Base-by-base conservation (phyloP, 2,888 invertebrate genomes). In the Anticlea derivata region DNA sequence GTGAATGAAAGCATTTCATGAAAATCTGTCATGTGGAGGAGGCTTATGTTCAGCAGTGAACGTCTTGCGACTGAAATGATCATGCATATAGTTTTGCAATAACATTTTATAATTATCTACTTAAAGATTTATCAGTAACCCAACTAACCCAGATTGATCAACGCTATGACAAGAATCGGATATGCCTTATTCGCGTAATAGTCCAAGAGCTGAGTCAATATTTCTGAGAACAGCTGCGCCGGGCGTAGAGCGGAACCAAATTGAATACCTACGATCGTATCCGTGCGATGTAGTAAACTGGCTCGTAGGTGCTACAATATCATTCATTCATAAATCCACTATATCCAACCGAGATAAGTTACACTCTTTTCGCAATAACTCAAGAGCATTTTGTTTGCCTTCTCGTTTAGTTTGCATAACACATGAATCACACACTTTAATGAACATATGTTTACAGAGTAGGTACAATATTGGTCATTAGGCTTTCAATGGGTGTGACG, bases 311-410 rank as follows among this genome's bases (percentile, higher is more conserved):
- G 68, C 47, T 38, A 51, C 52, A 50, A 65, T 70, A 68, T 65
- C 55, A 61, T 80, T 79, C 89, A 88, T 89, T 89, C 88, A 89
- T 81, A 80, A 84, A 70, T 60, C 60, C 55, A 46, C 58, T 12
- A 43, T 69, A 81, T 54, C 73, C 80, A 55, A 58, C 79, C 71
- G 58, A 80, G 77, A 79, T 80, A 74, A 70, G 66, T 60, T 60
- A 66, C 41, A 65, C 64, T 53, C 57, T 58, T 67, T 70, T 72
- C 61, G 63, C 63, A 65, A 70, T 29, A 43, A 47, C 56, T 58
- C 61, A 50, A 58, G 60, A 70, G 64, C 66, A 60, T 53, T 66
- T 68, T 69, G 68, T 63, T 68, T 66, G 67, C 63, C 75, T 76
- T 74, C 73, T 77, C 58, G 68, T 60, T 65, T 75, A 55, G 75